Evolutionary conservation across 2,113 vertebrate species (phyloP).

Genomic region (Ochotona princeps): DNA sequence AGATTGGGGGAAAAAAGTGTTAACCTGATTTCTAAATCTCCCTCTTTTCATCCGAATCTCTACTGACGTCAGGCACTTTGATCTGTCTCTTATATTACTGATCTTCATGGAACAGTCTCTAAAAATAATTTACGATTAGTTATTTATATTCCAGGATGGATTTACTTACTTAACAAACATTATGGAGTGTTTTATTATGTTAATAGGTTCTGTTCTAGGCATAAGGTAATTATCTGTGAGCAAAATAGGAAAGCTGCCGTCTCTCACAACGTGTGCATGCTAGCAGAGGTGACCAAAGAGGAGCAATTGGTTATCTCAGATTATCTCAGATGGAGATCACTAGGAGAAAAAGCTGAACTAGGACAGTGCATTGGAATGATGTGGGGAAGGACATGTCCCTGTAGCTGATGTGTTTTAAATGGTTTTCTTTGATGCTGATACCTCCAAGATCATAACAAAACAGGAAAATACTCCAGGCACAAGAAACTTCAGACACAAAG

Average conservation of each 20-base stretch:
- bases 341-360: background rate
- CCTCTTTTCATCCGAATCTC: background rate
- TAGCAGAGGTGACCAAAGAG: background rate
- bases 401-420: background rate
- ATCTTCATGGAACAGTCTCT: background rate
- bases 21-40: background rate
- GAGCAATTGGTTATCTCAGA: background rate
- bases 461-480: background rate
- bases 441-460: background rate
- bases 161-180: background rate
- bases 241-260: background rate
- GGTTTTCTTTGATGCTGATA: background rate
- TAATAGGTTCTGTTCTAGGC: background rate
- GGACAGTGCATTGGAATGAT: background rate
- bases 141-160: background rate
- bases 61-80: background rate
- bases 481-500: background rate
- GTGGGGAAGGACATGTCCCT: background rate
- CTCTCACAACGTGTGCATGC: background rate
- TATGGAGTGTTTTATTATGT: background rate
- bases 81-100: background rate
- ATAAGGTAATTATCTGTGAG: background rate
- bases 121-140: background rate
- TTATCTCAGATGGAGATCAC: background rate
- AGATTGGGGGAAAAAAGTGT: background rate